phyloP scores from a whole-genome alignment of 35 echinoderm and acorn worm genomes.

The Chiridota heheva region DNA sequence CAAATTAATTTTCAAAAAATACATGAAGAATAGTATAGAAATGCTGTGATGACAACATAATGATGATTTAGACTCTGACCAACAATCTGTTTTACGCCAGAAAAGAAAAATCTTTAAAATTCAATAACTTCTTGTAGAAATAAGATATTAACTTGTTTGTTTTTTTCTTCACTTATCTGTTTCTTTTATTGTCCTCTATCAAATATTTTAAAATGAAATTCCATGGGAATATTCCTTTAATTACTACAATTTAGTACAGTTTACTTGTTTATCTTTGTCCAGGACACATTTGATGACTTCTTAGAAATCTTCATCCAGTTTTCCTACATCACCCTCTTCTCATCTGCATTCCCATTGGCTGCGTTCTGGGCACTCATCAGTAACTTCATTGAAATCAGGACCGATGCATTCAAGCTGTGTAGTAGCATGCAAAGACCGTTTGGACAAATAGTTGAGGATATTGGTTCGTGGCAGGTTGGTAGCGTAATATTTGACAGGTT shows the following conservation, averaged over 20 bases:
- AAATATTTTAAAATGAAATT: too few species aligned
- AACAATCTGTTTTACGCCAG: too few species aligned
- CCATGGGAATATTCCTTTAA: not conserved
- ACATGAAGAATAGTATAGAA: too few species aligned
- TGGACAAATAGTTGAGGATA: conserved; percentile 84
- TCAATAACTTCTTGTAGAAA: too few species aligned
- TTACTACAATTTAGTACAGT: not conserved
- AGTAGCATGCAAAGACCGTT: conserved; percentile 91
- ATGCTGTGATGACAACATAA: too few species aligned
- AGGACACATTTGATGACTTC: conserved; percentile 99
- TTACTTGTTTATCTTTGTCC: conserved; percentile 7
- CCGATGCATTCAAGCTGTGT: conserved; percentile 98
- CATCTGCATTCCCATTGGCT: conserved; percentile 95
- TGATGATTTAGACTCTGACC: too few species aligned
- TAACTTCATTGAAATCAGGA: conserved; percentile 90
- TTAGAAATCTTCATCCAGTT: conserved; percentile 99
- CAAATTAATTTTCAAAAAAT: too few species aligned
- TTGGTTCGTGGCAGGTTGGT: conserved; percentile 97
- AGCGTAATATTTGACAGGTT: conserved; percentile 5
- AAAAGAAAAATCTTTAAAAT: too few species aligned
- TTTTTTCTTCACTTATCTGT: too few species aligned
- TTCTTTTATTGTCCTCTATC: too few species aligned
- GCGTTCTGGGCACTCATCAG: conserved; percentile 81
- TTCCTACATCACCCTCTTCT: conserved; percentile 96
- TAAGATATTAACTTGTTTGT: too few species aligned